Conservation (phyloP, 2,113 vertebrate species). For the Serranochromis macrocephalus region DNA sequence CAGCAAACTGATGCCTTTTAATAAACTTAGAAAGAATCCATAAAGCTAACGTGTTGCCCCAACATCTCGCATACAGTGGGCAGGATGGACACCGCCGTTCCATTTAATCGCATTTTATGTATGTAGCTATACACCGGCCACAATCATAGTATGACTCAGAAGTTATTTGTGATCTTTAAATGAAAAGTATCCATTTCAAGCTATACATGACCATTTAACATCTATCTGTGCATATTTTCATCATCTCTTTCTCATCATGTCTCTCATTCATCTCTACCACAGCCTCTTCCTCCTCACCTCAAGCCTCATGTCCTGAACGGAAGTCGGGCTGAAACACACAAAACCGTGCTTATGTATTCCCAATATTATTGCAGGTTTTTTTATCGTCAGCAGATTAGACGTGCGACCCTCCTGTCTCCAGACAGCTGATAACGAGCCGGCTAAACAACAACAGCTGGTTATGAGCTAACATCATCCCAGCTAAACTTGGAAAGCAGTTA, state of each 20-base stretch:
- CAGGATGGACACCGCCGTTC: not conserved
- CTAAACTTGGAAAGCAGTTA: not conserved
- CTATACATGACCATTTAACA: not conserved
- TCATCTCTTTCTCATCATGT: not conserved
- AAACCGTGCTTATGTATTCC: not conserved
- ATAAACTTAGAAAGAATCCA: not conserved
- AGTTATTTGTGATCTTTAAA: not conserved
- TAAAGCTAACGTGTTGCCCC: not conserved
- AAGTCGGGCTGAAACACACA: not conserved
- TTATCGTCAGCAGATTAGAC: not conserved
- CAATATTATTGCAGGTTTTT: not conserved
- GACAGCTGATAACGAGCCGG: not conserved
- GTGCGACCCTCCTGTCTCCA: not conserved
- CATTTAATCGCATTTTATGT: not conserved
- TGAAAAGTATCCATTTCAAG: not conserved
- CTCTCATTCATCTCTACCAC: not conserved
- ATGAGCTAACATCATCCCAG: not conserved
- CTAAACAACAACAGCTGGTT: not conserved
- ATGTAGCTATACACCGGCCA: not conserved
- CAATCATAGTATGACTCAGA: not conserved
- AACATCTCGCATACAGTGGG: not conserved
- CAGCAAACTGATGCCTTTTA: not conserved
- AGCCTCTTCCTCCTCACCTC: not conserved
- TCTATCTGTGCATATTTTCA: not conserved
- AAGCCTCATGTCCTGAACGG: not conserved